These are phyloP conservation scores for Aradus depressus DNA, from an alignment of 2,888 invertebrate genomes.

Conservation along the genomic window DNA sequence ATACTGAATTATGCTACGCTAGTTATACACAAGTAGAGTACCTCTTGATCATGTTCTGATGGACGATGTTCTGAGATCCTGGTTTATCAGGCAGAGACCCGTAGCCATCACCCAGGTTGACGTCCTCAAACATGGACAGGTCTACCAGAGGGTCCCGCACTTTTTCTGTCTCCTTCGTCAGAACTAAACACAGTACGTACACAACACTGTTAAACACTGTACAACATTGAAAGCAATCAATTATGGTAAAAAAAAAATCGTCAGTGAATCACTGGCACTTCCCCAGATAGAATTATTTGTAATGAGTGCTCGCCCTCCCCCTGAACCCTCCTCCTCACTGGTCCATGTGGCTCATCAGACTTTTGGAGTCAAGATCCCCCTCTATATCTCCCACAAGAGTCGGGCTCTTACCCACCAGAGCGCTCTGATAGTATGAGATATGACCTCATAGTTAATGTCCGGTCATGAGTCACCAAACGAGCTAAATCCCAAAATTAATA, in stretches of 20 bases:
- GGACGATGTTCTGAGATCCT: constrained; percentile 50
- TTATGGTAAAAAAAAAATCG: neutral
- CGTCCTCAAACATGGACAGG: constrained; percentile 68
- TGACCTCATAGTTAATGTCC: neutral
- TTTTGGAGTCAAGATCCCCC: too few relatives aligned
- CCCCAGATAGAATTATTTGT: too few relatives aligned
- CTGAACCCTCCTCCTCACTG: too few relatives aligned
- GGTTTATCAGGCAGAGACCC: constrained; percentile 46
- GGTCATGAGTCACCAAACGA: neutral
- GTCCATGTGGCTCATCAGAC: too few relatives aligned
- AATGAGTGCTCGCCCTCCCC: too few relatives aligned
- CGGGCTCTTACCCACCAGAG: too few relatives aligned
- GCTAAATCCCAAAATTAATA: neutral
- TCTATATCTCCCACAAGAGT: too few relatives aligned
- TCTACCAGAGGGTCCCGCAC: constrained; percentile 74
- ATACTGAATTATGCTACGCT: too few relatives aligned
- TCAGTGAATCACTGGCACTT: too few relatives aligned
- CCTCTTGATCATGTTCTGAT: constrained; percentile 82
- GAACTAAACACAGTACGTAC: constrained; percentile 36
- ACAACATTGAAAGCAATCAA: neutral
- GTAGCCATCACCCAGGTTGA: constrained; percentile 53
- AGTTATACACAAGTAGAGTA: constrained; percentile 19
- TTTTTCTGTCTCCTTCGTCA: constrained; percentile 60
- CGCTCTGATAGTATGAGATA: too few relatives aligned
- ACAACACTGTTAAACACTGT: neutral